Evolutionary conservation across 53 echinoderm and acorn worm species (phyloP).

Genomic region (Echinarachnius parma): DNA sequence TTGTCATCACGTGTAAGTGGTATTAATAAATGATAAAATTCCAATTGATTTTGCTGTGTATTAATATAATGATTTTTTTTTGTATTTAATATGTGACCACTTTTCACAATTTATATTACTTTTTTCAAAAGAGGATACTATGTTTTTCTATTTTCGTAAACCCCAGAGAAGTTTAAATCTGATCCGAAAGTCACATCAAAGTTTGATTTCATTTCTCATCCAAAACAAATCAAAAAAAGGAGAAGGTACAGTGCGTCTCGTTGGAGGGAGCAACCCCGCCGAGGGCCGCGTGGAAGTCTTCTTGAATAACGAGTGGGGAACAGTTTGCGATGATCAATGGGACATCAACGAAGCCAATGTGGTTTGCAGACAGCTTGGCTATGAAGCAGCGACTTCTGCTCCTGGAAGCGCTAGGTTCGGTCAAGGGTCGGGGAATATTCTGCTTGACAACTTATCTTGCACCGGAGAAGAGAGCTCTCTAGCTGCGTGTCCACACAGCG

Average conservation of each 20-base stretch:
- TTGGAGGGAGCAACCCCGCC: constrained; percentile 7
- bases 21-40: too few relatives aligned
- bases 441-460: constrained; percentile 12
- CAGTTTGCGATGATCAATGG: constrained; percentile 36
- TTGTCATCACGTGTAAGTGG: too few relatives aligned
- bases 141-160: too few relatives aligned
- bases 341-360: constrained; percentile 21
- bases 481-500: background rate
- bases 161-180: too few relatives aligned
- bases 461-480: constrained; percentile 2
- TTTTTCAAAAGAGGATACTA: too few relatives aligned
- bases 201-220: too few relatives aligned
- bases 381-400: constrained; percentile 4
- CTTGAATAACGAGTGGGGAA: constrained; percentile 17
- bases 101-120: too few relatives aligned
- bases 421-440: constrained; percentile 1
- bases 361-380: constrained; percentile 28
- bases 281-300: constrained; percentile 40
- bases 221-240: too few relatives aligned
- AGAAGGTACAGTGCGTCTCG: constrained; percentile 14
- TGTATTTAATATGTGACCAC: too few relatives aligned
- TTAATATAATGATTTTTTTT: too few relatives aligned
- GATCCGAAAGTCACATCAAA: too few relatives aligned
- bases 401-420: background rate
- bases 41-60: too few relatives aligned